phyloP scores from a whole-genome alignment of 2,113 vertebrate species.

The Seriola rivoliana region DNA sequence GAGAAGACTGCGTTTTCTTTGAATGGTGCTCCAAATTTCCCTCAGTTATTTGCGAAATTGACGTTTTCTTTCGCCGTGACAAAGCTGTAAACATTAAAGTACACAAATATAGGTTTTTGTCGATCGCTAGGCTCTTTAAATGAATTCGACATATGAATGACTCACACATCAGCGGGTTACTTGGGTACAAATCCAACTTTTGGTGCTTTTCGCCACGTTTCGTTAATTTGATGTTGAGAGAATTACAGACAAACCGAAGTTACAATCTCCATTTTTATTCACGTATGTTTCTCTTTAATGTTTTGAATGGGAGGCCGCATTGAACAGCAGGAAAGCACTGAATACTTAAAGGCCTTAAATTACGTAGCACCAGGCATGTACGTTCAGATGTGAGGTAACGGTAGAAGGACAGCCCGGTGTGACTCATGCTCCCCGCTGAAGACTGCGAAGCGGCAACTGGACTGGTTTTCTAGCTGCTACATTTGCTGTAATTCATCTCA shows the following conservation, averaged over 20 bases:
- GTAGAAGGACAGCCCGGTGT: conserved; percentile 12
- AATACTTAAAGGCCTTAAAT: not conserved
- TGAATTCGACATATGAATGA: not conserved
- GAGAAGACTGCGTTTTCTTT: not conserved
- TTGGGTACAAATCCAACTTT: conserved; percentile 4
- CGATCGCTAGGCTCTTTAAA: not conserved
- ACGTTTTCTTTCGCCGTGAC: fast-evolving
- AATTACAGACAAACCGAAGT: not conserved
- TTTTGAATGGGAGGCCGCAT: not conserved
- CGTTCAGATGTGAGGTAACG: not conserved
- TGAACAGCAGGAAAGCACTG: fast-evolving
- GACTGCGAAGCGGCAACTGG: not conserved
- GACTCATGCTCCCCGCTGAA: not conserved
- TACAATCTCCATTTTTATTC: fast-evolving
- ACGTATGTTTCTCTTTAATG: fast-evolving
- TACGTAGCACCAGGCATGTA: not conserved
- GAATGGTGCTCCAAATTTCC: fast-evolving
- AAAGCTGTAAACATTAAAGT: not conserved
- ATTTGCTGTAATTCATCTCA: not conserved
- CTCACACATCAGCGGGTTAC: not conserved
- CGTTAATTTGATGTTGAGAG: fast-evolving
- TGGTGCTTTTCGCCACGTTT: conserved; percentile 1
- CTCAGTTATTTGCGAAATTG: not conserved
- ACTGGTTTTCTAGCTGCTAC: not conserved
- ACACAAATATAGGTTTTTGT: no score